A percentile compares a stretch with the other conserved stretches of the same genome.
Evolutionary conservation across 2,888 invertebrate genomes (phyloP).

Genomic region (Crioceris asparagi): DNA sequence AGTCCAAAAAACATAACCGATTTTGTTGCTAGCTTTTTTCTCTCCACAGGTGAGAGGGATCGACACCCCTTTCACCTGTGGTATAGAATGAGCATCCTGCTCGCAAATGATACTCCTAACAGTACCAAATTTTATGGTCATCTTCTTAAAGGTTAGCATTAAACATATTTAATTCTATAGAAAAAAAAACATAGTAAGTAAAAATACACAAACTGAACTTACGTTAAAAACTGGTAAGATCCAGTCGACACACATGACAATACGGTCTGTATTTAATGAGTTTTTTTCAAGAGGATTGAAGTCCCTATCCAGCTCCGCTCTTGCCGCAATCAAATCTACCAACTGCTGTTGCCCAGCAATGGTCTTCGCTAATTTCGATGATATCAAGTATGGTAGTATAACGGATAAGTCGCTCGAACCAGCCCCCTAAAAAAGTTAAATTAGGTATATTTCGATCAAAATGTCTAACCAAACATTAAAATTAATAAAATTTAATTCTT

Average conservation of each 20-base stretch:
- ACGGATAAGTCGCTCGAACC: conserved; percentile 86
- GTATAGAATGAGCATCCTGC: too few relatives aligned
- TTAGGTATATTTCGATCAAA: conserved; percentile 73
- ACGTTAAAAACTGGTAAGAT: conserved; percentile 83
- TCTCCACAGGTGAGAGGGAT: too few relatives aligned
- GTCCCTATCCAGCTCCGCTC: conserved; percentile 64
- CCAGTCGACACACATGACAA: conserved; percentile 78
- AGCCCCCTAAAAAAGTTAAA: conserved; percentile 62
- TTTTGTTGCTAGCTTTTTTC: too few relatives aligned
- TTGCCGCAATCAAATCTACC: conserved; percentile 73
- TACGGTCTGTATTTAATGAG: conserved; percentile 64
- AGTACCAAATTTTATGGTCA: too few relatives aligned
- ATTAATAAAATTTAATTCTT: too few relatives aligned
- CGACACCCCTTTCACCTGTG: too few relatives aligned
- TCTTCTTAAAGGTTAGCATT: too few relatives aligned
- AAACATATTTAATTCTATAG: too few relatives aligned
- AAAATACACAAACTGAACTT: too few relatives aligned
- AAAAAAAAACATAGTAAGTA: conserved; percentile 1
- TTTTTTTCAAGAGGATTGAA: conserved; percentile 46
- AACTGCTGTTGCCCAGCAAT: conserved; percentile 78
- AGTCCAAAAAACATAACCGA: too few relatives aligned
- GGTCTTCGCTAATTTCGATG: conserved; percentile 71
- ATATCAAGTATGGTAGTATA: conserved; percentile 75
- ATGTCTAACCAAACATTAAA: too few relatives aligned
- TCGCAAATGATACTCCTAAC: too few relatives aligned